Base-by-base conservation (phyloP, 2,797 vertebrate species). In the Gadopsis marmoratus region DNA sequence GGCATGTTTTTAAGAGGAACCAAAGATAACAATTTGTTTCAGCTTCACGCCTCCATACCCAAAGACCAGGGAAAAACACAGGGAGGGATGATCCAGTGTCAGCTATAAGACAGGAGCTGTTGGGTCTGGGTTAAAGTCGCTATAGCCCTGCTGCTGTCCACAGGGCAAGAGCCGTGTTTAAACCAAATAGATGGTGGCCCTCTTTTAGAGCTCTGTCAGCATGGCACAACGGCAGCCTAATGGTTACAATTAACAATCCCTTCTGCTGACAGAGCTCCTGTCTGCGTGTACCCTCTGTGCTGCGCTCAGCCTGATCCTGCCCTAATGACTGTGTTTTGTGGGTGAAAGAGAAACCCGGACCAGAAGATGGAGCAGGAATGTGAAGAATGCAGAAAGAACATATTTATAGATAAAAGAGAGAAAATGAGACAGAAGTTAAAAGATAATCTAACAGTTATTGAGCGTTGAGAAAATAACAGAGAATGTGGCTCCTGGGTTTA, bases 241-340 rank as follows among this genome's bases (percentile, higher is more conserved):
- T 95, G 88, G 90, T 90, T 91, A 91, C 92, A 93, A 95, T 95
- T 95, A 95, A 91, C 87, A 86, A 82, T 82, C 86, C 80, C 89
- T 83, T 87, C 81, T 73, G 87, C 91, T 91, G 88, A 92, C 88
- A 91, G 87, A 86, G 84, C 79, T 79, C 82, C 86, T 64, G 82
- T 90, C 85, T 88, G 84, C 84, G 83, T 72, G 78, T 76, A 83
- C 73, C 81, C 47, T 51, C 64, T 60, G 60, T 65, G 80, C 74
- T 75, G 65, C 64, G 68, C 61, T 76, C 78, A 74, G 77, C 71
- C 83, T 68, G 74, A 77, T 88, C 54, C 78, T 48, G 67, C 78
- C 66, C 87, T 94, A 95, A 94, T 94, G 88, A 95, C 90, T 90
- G 87, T 94, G 85, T 93, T 93, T 91, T 83, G 82, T 78, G 50